Conservation (phyloP, 2,797 vertebrate species). For the Semotilus atromaculatus region DNA sequence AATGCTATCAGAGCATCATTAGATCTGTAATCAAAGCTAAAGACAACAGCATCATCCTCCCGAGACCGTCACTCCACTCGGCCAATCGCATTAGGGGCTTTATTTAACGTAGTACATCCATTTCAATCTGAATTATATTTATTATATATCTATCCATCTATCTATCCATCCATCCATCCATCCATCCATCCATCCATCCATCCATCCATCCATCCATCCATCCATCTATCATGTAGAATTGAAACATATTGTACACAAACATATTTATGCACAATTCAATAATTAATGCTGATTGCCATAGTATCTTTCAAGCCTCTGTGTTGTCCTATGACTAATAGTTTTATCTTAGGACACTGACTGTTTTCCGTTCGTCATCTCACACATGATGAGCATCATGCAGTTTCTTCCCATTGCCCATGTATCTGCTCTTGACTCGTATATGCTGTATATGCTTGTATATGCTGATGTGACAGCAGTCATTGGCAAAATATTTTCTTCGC, state of each 20-base stretch:
- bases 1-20: conserved; percentile 73
- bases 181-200: neutral
- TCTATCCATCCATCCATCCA: neutral
- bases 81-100: conserved; percentile 71
- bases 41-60: conserved; percentile 64
- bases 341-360: conserved; percentile 1
- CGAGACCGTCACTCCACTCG: conserved; percentile 58
- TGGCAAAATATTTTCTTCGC: neutral
- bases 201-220: neutral
- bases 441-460: no score
- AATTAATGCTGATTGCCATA: neutral
- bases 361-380: neutral
- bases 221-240: neutral
- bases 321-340: conserved; percentile 8
- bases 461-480: neutral
- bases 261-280: neutral
- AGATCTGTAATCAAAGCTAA: conserved; percentile 68
- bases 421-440: conserved; percentile 1
- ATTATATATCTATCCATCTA: neutral
- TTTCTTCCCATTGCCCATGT: neutral
- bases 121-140: conserved; percentile 45
- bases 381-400: neutral
- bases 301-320: neutral
- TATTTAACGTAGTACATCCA: conserved; percentile 35
- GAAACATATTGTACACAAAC: neutral